These are phyloP conservation scores for Rhinolophus ferrumequinum DNA, from an alignment of 2,113 vertebrate species.

Conservation along the genomic window DNA sequence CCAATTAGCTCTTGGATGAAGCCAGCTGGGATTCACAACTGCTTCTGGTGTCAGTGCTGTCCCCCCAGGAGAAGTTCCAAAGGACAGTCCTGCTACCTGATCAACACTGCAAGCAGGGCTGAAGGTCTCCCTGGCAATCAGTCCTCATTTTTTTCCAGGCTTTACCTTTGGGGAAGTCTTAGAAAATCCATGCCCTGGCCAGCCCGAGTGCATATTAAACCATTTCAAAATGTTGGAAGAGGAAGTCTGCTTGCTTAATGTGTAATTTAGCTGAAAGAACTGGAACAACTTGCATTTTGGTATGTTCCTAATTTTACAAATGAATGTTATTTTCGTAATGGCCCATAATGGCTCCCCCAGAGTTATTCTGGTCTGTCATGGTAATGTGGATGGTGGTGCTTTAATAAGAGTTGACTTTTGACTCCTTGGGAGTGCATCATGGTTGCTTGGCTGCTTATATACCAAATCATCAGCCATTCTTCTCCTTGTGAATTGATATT, in stretches of 20 bases:
- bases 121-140: constrained; percentile 35
- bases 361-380: constrained; percentile 69
- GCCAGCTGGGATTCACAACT: background rate
- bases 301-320: constrained; percentile 80
- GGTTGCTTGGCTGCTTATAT: background rate
- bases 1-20: background rate
- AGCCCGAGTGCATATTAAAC: constrained; percentile 52
- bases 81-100: background rate
- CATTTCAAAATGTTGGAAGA: constrained; percentile 77
- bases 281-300: constrained; percentile 69
- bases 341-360: constrained; percentile 67
- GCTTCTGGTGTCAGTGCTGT: background rate
- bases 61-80: constrained; percentile 2
- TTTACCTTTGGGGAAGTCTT: constrained; percentile 70
- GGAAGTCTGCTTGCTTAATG: constrained; percentile 76
- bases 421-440: background rate
- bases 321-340: constrained; percentile 79
- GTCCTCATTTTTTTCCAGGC: constrained; percentile 16
- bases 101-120: background rate
- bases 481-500: constrained; percentile 56
- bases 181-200: constrained; percentile 61
- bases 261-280: constrained; percentile 76
- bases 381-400: constrained; percentile 51
- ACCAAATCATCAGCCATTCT: constrained; percentile 41
- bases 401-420: constrained; percentile 67